Conservation (phyloP, 2,797 vertebrate species). For the Cyprinella venusta region DNA sequence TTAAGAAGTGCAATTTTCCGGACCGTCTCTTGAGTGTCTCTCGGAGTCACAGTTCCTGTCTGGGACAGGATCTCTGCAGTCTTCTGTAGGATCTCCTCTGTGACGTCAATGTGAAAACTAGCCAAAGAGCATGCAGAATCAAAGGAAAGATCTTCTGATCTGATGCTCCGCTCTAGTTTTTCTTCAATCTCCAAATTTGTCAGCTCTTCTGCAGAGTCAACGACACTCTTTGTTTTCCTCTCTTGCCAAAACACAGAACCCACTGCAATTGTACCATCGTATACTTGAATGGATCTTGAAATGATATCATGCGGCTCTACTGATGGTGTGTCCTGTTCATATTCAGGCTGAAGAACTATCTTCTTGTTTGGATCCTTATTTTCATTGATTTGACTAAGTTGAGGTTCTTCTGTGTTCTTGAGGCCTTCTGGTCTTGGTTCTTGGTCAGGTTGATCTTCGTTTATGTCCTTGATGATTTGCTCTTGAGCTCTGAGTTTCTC, state of each 20-base stretch:
- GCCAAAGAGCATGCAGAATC: slow-evolving; percentile 60
- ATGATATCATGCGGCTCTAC: not conserved
- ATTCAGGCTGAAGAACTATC: not conserved
- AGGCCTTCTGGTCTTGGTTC: not conserved
- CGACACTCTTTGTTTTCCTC: not conserved
- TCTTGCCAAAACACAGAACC: slow-evolving; percentile 61
- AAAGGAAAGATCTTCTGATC: slow-evolving; percentile 37
- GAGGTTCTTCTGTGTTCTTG: slow-evolving; percentile 8
- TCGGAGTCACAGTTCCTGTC: slow-evolving; percentile 29
- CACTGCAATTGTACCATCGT: slow-evolving; percentile 60
- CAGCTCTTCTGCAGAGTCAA: not conserved
- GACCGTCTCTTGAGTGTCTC: slow-evolving; percentile 64
- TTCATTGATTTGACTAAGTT: not conserved
- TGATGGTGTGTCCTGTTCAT: not conserved
- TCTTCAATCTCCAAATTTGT: slow-evolving; percentile 33
- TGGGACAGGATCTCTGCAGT: slow-evolving; percentile 68
- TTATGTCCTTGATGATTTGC: not conserved
- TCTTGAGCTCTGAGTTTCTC: slow-evolving; percentile 34
- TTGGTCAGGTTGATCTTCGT: slow-evolving; percentile 20
- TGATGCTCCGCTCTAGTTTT: not conserved
- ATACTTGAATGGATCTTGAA: slow-evolving; percentile 58
- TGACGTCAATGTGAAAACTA: slow-evolving; percentile 64
- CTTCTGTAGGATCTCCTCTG: slow-evolving; percentile 67
- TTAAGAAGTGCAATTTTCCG: slow-evolving; percentile 68
- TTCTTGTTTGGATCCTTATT: not conserved